phyloP scores from a whole-genome alignment of 2,113 vertebrate genomes.

The Paracanthobrama guichenoti region DNA sequence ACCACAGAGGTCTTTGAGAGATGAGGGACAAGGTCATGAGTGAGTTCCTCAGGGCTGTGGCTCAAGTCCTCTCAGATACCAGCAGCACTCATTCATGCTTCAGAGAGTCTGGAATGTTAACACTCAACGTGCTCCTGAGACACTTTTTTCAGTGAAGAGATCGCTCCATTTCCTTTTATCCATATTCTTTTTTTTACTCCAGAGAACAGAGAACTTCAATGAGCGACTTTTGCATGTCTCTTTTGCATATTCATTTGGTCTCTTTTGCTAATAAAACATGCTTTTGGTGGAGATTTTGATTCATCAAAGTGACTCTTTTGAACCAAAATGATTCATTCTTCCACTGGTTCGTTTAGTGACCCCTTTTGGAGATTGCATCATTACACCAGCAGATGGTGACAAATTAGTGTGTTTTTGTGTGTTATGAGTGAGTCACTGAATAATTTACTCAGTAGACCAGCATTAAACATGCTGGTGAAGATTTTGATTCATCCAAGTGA shows the following conservation, averaged over 20 bases:
- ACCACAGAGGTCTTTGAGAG: neutral
- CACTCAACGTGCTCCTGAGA: slow-evolving; percentile 1
- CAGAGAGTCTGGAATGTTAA: slow-evolving; percentile 9
- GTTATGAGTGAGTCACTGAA: neutral
- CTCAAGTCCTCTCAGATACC: slow-evolving; percentile 6
- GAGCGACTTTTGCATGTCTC: neutral
- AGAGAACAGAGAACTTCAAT: neutral
- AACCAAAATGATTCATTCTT: neutral
- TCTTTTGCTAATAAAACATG: slow-evolving; percentile 13
- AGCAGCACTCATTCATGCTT: slow-evolving; percentile 14
- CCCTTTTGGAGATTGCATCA: too few species aligned
- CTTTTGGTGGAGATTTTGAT: neutral
- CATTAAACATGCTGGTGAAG: neutral
- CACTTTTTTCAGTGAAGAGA: neutral
- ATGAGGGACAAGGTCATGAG: slow-evolving; percentile 29
- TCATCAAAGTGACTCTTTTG: neutral
- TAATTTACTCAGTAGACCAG: neutral
- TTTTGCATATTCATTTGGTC: neutral
- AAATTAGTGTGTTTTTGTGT: neutral
- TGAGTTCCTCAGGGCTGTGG: slow-evolving; percentile 9
- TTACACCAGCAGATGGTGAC: neutral
- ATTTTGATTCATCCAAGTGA: neutral
- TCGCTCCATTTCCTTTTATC: neutral
- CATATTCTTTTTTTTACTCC: neutral
- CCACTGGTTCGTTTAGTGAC: neutral